A percentile compares a stretch with the other conserved stretches of the same genome.
phyloP scores from a whole-genome alignment of 2,113 vertebrate genomes.

The Motacilla tschutschensis region DNA sequence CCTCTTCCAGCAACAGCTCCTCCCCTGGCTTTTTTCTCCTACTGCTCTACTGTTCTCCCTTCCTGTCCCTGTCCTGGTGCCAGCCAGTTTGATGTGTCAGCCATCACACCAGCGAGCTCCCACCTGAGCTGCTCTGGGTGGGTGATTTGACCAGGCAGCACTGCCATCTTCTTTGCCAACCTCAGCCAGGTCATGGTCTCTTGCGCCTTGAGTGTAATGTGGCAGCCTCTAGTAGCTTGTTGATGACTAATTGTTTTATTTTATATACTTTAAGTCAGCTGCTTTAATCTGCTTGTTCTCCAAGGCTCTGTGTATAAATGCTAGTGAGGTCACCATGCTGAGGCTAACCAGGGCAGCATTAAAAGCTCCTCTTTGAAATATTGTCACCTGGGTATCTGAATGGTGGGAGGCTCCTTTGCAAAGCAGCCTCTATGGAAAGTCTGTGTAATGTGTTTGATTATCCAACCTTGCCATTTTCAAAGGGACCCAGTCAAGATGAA shows the following conservation, averaged over 20 bases:
- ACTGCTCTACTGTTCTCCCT: not conserved
- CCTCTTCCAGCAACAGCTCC: not conserved
- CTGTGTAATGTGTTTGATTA: not conserved
- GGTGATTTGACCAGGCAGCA: not conserved
- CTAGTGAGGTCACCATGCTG: constrained; percentile 19
- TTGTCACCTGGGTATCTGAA: not conserved
- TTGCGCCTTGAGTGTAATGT: not conserved
- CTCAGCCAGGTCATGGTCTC: not conserved
- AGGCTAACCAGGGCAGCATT: constrained; percentile 17
- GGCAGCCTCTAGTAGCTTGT: not conserved
- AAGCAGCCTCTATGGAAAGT: constrained; percentile 26
- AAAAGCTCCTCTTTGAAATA: not conserved
- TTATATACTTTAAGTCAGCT: constrained; percentile 1
- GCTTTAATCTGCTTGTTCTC: constrained; percentile 32
- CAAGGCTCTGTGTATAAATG: constrained; percentile 1
- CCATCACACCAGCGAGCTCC: not conserved
- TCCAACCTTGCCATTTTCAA: constrained; percentile 26
- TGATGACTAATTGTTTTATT: constrained; percentile 27
- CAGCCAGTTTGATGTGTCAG: not conserved
- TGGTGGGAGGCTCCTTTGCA: not conserved
- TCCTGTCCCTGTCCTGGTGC: not conserved
- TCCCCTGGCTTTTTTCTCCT: not conserved
- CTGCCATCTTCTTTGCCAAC: not conserved
- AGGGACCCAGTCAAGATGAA: constrained; percentile 32
- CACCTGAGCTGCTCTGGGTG: not conserved